Base-by-base conservation (phyloP, 2,797 vertebrate species). In the Anabas testudineus region DNA sequence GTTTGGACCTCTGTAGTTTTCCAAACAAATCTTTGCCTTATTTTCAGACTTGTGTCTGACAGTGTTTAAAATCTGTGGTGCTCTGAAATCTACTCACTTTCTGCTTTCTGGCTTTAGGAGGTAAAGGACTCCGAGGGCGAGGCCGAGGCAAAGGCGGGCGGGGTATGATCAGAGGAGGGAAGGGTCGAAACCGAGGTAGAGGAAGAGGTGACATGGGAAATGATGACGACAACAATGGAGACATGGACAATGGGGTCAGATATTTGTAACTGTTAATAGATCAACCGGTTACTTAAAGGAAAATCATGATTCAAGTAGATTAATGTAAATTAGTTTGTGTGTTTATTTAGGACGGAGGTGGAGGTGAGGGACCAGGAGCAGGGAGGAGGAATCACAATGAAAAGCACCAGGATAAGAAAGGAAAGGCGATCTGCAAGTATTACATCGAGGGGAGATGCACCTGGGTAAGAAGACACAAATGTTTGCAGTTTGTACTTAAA, bases 391-490 rank as follows among this genome's bases (percentile, higher is more conserved):
- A 92, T 3, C 96, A 96, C 10, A 95, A 96, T 0, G 97, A 98
- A 3, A 99, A 98, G 77, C 93, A 94, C 78, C 96, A 95, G 65
- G 97, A 99, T 48, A 98, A 97, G 93, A 99, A 99, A 63, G 97
- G 97, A 53, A 98, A 98, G 83, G 96, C 97, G 51, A 97, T 99
- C 88, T 99, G 97, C 95, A 99, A 98, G 72, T 99, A 98, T 91
- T 99, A 98, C 37, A 96, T 98, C 28, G 97, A 98, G 77, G 97
- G 97, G 3, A 91, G 97, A 3, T 98, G 97, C 69, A 98, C 97
- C 12, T 98, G 97, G 97, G 97, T 99, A 86, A 92, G 93, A 68
- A 0, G 1, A 0, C 41, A 58, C 43, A 13, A 2, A 21, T 34
- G 21, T 48, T 24, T 7, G 2, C 3, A 10, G 0, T 32, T 37